These are phyloP conservation scores for Epizoanthus illoricatus DNA, from an alignment of 92 coral and sea anemone species.

Conservation along the genomic window DNA sequence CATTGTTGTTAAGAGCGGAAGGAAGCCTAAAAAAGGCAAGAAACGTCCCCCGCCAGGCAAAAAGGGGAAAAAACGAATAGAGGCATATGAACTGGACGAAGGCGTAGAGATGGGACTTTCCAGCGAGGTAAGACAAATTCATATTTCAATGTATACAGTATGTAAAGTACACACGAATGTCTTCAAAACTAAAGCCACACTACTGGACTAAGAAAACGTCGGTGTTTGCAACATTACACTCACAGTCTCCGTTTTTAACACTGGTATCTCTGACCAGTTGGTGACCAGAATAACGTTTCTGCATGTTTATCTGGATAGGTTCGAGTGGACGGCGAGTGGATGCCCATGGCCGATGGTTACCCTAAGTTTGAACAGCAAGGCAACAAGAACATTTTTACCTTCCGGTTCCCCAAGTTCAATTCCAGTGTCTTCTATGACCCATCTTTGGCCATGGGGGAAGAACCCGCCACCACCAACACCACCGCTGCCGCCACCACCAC, in stretches of 20 bases:
- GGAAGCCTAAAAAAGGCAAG: background rate
- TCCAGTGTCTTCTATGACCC: conserved; percentile 14
- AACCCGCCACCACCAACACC: background rate
- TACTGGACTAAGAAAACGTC: too few species aligned
- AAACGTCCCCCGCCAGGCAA: background rate
- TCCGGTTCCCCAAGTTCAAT: conserved; percentile 27
- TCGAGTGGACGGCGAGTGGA: conserved; percentile 1
- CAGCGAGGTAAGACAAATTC: background rate
- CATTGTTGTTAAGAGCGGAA: background rate
- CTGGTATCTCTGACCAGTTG: too few species aligned
- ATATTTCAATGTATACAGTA: too few species aligned
- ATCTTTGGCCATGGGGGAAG: background rate
- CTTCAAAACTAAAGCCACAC: too few species aligned
- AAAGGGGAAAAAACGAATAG: background rate
- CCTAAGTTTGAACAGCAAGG: conserved; percentile 11
- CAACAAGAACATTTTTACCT: conserved; percentile 6
- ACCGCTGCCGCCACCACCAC: too few species aligned
- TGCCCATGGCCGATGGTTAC: background rate
- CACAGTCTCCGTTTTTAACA: too few species aligned
- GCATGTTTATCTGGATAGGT: background rate
- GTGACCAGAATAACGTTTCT: too few species aligned
- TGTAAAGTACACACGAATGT: too few species aligned
- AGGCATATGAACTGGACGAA: background rate
- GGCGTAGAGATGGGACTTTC: background rate
- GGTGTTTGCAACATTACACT: too few species aligned